Conservation (phyloP, 1,140 invertebrate species). For the Tetramorium alpestre region DNA sequence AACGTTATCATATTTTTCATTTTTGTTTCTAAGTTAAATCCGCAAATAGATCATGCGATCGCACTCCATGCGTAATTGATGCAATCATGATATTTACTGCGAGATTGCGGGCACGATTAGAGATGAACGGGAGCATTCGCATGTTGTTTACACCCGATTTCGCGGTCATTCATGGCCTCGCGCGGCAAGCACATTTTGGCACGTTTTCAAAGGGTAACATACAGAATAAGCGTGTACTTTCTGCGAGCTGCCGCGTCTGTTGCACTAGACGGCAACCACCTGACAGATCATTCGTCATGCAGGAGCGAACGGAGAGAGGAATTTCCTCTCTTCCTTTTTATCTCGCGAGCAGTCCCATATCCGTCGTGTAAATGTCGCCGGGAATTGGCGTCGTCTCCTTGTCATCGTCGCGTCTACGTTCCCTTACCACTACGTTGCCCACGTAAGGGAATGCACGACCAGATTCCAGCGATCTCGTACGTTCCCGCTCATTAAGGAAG, state of each 20-base stretch:
- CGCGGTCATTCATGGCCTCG: constrained; percentile 53
- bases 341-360: constrained; percentile 33
- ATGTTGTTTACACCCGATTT: constrained; percentile 54
- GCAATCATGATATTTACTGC: neutral
- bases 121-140: neutral
- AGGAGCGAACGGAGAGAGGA: neutral
- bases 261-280: constrained; percentile 48
- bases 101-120: constrained; percentile 12
- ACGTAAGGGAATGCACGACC: constrained; percentile 12
- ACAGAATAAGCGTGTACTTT: constrained; percentile 23
- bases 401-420: constrained; percentile 38
- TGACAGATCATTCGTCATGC: constrained; percentile 74
- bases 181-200: constrained; percentile 64
- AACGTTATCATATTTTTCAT: neutral
- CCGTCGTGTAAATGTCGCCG: constrained; percentile 68
- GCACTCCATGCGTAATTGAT: constrained; percentile 7
- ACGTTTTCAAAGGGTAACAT: constrained; percentile 60
- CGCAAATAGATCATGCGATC: neutral
- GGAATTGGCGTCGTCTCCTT: constrained; percentile 68
- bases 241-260: constrained; percentile 14
- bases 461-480: constrained; percentile 8
- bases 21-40: neutral
- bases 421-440: neutral
- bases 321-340: neutral
- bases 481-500: constrained; percentile 58